Base-by-base conservation (phyloP, 2,113 vertebrate genomes). In the Rhipidura dahli region DNA sequence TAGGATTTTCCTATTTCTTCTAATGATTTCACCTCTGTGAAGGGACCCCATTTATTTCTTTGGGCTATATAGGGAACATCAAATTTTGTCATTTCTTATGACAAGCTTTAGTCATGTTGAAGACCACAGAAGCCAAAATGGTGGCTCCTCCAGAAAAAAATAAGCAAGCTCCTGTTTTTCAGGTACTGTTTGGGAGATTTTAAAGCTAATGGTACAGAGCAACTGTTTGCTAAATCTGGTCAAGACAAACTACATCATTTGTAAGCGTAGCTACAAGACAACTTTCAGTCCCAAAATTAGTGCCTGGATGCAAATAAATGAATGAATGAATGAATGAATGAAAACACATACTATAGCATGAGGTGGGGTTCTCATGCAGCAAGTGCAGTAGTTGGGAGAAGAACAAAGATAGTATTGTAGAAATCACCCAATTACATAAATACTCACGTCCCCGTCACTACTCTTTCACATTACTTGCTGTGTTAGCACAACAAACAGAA, bases 401-500 rank as follows among this genome's bases (percentile, higher is more conserved):
- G 33, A 89, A 93, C 56, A 89, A 75, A n/a, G 37, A 42, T 1
- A 19, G 44, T 19, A 66, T 11, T 90, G 71, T 13, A 54, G 57
- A 81, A 93, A 56, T 47, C 54, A 70, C 39, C 9, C 4, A 83
- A 65, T 66, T 54, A 66, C 35, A 57, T 60, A 80, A 91, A 79
- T 37, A 37, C 20, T 76, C 39, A 39, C 20, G 33, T 33, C 39
- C 20, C 26, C 35, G 12, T 51, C 71, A 75, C 75, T 26, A 24
- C 19, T n/a, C 21, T 70, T 81, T 73, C 69, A 86, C 27, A 17
- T 26, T 37, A 31, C 9, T 57, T 65, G 63, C 85, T 90, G 47
- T 63, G 90, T 72, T 80, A 93, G 71, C 79, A 92, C 0, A 0
- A n/a, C 63, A 86, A 87, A 87, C 69, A 93, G 84, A 91, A 86